Conservation (phyloP, 2,113 vertebrate species). For the Collichthys lucidus region DNA sequence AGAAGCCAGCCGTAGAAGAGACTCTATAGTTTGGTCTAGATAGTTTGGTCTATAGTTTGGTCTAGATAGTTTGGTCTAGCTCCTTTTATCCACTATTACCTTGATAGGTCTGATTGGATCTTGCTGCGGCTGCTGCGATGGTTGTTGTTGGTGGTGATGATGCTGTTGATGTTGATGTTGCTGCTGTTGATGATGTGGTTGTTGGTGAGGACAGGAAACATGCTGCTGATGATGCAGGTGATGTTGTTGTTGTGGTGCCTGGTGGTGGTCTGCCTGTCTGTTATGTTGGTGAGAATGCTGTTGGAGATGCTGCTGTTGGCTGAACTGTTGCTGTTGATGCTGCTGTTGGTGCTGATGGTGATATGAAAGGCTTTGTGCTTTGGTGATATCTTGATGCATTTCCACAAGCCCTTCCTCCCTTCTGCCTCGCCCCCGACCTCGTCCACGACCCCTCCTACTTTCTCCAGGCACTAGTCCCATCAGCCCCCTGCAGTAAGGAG, state of each 20-base stretch:
- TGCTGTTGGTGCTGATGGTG: constrained; percentile 62
- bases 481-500: constrained; percentile 79
- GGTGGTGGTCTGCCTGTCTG: constrained; percentile 64
- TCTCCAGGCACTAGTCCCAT: constrained; percentile 80
- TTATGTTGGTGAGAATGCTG: constrained; percentile 68
- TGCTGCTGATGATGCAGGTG: constrained; percentile 71
- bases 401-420: constrained; percentile 77
- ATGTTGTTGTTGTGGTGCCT: constrained; percentile 64
- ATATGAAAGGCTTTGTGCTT: constrained; percentile 75
- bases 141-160: constrained; percentile 60
- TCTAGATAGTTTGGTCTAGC: no score
- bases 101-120: constrained; percentile 80
- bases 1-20: no score
- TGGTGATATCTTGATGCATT: constrained; percentile 78
- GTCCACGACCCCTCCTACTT: constrained; percentile 75
- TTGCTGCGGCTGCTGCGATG: constrained; percentile 64
- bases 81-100: constrained; percentile 60
- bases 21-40: neutral
- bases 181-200: constrained; percentile 71
- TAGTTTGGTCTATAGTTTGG: no score
- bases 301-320: constrained; percentile 71
- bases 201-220: constrained; percentile 4
- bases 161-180: constrained; percentile 62
- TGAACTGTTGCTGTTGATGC: constrained; percentile 68
- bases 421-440: constrained; percentile 79